Evolutionary conservation across 2,797 vertebrate species (phyloP).

Genomic region (Pipistrellus pygmaeus): DNA sequence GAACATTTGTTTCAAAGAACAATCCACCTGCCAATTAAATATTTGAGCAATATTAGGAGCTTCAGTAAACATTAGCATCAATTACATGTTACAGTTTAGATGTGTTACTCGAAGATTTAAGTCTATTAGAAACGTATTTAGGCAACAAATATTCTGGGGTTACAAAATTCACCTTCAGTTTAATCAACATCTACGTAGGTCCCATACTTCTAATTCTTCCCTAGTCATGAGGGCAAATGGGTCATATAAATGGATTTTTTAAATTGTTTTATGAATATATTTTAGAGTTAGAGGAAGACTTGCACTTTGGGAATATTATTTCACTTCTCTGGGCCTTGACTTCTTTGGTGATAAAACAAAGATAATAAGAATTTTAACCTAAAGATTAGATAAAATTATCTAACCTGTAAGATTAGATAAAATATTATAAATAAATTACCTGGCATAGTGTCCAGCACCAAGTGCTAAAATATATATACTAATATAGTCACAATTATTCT

Average conservation of each 20-base stretch:
- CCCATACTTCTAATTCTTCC: background rate
- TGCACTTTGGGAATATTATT: conserved; percentile 24
- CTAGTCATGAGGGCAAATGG: background rate
- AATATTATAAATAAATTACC: conserved; percentile 29
- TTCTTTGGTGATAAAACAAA: conserved; percentile 39
- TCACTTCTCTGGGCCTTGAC: background rate
- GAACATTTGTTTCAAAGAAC: conserved; percentile 41
- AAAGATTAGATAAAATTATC: conserved; percentile 40
- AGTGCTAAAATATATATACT: background rate
- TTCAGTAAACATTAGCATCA: background rate
- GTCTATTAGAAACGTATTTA: background rate
- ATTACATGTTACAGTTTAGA: background rate
- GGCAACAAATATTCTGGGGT: background rate
- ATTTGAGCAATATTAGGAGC: background rate
- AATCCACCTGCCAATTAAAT: background rate
- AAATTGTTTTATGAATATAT: background rate
- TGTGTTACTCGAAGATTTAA: background rate
- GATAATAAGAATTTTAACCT: conserved; percentile 26
- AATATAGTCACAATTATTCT: background rate
- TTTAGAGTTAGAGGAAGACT: conserved; percentile 23
- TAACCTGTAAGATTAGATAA: conserved; percentile 12
- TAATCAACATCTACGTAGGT: background rate
- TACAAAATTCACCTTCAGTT: conserved; percentile 28
- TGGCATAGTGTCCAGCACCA: background rate
- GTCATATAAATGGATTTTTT: background rate